Evolutionary conservation across 2,888 invertebrate genomes (phyloP).

Genomic region (Tinea trinotella): DNA sequence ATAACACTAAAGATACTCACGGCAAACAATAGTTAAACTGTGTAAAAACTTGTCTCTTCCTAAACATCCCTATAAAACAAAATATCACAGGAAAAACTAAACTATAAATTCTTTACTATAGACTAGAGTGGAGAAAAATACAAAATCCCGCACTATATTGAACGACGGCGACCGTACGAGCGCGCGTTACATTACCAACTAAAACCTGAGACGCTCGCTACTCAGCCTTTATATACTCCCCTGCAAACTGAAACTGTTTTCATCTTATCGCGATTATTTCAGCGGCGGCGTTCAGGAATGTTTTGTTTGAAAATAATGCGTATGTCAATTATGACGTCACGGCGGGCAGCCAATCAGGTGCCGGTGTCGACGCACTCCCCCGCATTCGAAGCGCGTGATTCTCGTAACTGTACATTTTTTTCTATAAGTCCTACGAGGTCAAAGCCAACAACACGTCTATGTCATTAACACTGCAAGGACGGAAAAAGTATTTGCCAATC

Average conservation of each 20-base stretch:
- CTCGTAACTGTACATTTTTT: conserved; percentile 14
- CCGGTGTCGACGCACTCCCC: conserved; percentile 48
- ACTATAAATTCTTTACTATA: not conserved
- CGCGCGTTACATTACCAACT: not conserved
- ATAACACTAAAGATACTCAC: conserved; percentile 38
- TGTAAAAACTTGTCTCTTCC: conserved; percentile 47
- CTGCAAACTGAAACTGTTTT: conserved; percentile 26
- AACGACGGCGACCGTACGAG: not conserved
- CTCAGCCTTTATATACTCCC: conserved; percentile 39
- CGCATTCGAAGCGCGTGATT: conserved; percentile 38
- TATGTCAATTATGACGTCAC: conserved; percentile 44
- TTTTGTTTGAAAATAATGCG: conserved; percentile 45
- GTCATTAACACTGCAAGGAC: no score
- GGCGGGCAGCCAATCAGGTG: conserved; percentile 40
- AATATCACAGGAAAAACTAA: conserved; percentile 14
- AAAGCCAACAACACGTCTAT: conserved; percentile 26
- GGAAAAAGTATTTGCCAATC: no score
- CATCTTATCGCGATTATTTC: conserved; percentile 46
- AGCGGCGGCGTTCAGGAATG: conserved; percentile 30
- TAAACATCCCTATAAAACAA: conserved; percentile 37
- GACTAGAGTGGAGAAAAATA: not conserved
- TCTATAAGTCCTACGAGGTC: conserved; percentile 33
- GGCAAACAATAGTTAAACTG: conserved; percentile 47
- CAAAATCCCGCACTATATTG: not conserved
- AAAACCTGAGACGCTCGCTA: not conserved